These are phyloP conservation scores for Chrysomela aeneicollis DNA, from an alignment of 2,888 invertebrate genomes.

Conservation along the genomic window DNA sequence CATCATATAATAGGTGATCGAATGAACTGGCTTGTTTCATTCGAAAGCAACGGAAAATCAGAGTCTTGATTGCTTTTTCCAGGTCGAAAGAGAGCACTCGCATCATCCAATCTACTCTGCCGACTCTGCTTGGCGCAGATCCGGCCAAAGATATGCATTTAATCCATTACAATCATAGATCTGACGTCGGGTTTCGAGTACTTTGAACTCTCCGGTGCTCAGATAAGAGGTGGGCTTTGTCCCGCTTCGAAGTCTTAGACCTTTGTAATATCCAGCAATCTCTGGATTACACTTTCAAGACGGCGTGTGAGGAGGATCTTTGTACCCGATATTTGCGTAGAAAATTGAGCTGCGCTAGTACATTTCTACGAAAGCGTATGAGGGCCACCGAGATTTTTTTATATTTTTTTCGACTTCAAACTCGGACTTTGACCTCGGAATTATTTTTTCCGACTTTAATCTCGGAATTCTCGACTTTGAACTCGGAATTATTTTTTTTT, in stretches of 20 bases:
- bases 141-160: conserved; percentile 47
- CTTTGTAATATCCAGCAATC: conserved; percentile 45
- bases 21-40: conserved; percentile 12
- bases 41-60: conserved; percentile 17
- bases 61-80: conserved; percentile 41
- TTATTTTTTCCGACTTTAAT: too few species aligned
- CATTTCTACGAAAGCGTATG: too few species aligned
- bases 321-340: background rate
- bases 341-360: too few species aligned
- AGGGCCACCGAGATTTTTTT: too few species aligned
- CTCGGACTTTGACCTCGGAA: too few species aligned
- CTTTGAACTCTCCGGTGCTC: conserved; percentile 44
- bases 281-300: conserved; percentile 40
- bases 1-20: background rate
- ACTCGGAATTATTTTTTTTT: too few species aligned
- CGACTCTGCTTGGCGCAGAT: conserved; percentile 42
- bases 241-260: conserved; percentile 37
- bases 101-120: conserved; percentile 43
- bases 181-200: conserved; percentile 39
- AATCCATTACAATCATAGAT: conserved; percentile 51
- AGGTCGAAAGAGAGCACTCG: conserved; percentile 32
- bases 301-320: background rate
- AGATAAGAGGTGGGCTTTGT: conserved; percentile 48
- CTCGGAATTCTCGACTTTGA: too few species aligned
- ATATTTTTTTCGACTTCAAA: too few species aligned